Percentiles rank a stretch among this genome's conserved stretches.
phyloP scores from a whole-genome alignment of 2,113 vertebrate genomes.

The Microtus ochrogaster region DNA sequence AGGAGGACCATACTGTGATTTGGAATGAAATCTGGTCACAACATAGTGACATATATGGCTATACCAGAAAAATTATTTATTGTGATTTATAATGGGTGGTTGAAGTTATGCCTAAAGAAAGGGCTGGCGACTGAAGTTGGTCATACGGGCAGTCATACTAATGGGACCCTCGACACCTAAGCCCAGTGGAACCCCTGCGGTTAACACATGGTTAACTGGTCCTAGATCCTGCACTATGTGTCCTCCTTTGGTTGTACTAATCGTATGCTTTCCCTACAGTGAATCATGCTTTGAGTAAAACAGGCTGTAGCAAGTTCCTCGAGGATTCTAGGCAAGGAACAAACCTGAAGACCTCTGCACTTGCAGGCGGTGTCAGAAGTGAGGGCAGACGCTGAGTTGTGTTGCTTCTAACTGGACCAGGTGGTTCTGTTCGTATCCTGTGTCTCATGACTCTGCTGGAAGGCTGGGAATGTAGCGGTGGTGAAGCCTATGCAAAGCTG shows the following conservation, averaged over 20 bases:
- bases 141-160: background rate
- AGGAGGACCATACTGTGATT: background rate
- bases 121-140: background rate
- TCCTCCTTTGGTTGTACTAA: background rate
- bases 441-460: background rate
- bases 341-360: background rate
- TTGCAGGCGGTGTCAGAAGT: background rate
- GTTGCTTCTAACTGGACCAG: background rate
- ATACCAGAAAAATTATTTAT: background rate
- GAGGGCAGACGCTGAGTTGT: background rate
- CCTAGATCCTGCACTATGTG: background rate
- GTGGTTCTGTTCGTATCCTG: background rate
- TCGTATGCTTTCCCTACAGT: background rate
- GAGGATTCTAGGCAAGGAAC: background rate
- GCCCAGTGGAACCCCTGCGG: background rate
- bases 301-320: background rate
- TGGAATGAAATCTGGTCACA: background rate
- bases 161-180: background rate
- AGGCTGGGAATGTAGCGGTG: background rate
- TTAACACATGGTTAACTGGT: background rate
- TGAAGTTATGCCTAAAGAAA: background rate
- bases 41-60: background rate
- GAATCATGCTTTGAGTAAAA: fast-evolving
- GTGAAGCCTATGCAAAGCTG: background rate
- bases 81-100: background rate